These are phyloP conservation scores for Hermaeophaga mercurialis DNA, from an alignment of 2,888 invertebrate genomes.

Conservation along the genomic window DNA sequence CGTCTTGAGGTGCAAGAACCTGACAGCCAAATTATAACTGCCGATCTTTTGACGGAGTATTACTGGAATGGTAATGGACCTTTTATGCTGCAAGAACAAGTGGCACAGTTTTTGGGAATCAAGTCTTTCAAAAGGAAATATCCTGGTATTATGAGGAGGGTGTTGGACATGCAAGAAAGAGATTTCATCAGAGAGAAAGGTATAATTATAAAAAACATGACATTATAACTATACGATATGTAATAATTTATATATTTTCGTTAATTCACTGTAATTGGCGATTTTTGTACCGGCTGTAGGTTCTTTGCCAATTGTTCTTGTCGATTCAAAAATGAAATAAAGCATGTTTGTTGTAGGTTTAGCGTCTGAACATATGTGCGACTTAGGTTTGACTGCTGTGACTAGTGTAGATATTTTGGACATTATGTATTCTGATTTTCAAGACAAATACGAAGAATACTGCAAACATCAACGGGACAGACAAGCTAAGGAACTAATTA, in stretches of 20 bases:
- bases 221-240: no score
- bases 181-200: conserved; percentile 80
- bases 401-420: conserved; percentile 92
- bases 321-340: no score
- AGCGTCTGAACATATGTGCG: conserved; percentile 90
- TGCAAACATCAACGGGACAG: conserved; percentile 73
- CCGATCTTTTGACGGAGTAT: conserved; percentile 91
- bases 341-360: conserved; percentile 55
- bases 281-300: no score
- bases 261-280: no score
- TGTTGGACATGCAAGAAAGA: conserved; percentile 89
- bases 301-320: no score
- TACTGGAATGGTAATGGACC: conserved; percentile 85
- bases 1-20: conserved; percentile 53
- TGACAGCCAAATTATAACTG: conserved; percentile 61
- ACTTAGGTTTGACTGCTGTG: conserved; percentile 90
- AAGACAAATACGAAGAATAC: conserved; percentile 92
- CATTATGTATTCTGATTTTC: conserved; percentile 94
- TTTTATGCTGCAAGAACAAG: conserved; percentile 95
- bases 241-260: no score
- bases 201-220: neutral
- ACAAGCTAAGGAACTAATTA: conserved; percentile 71
- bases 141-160: conserved; percentile 69
- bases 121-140: conserved; percentile 97
- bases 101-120: conserved; percentile 91